These are phyloP conservation scores for Entomobrya multifasciata DNA, from an alignment of 2,888 invertebrate genomes.

Conservation along the genomic window DNA sequence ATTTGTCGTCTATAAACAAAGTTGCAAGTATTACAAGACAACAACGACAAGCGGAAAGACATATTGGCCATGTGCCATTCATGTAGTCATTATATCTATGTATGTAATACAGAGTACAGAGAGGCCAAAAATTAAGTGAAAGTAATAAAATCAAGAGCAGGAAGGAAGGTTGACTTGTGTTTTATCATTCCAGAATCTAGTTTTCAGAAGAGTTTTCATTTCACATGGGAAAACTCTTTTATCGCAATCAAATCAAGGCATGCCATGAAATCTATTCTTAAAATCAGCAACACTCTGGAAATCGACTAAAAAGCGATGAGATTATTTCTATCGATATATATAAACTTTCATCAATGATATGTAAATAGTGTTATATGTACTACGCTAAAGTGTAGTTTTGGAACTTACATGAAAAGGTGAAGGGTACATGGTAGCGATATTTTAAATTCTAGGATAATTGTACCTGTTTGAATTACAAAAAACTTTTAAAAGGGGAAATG, in stretches of 20 bases:
- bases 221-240: no score
- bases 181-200: background rate
- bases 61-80: slow-evolving; percentile 10
- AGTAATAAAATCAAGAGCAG: background rate
- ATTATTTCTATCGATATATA: no score
- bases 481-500: no score
- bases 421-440: background rate
- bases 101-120: background rate
- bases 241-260: no score
- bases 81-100: background rate
- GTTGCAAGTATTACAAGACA: slow-evolving; percentile 3
- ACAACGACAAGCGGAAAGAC: background rate
- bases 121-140: background rate
- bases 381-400: no score
- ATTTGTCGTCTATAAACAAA: slow-evolving; percentile 6
- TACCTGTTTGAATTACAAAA: slow-evolving; percentile 6
- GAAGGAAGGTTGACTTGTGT: background rate
- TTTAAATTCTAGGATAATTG: slow-evolving; percentile 10
- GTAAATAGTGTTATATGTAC: no score
- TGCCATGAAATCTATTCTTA: no score
- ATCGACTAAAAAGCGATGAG: no score
- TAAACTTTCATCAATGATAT: no score
- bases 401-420: no score
- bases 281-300: no score
- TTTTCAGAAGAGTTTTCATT: no score